These are phyloP conservation scores for Camptogramma bilineatum DNA, from an alignment of 2,888 invertebrate genomes.

Conservation along the genomic window DNA sequence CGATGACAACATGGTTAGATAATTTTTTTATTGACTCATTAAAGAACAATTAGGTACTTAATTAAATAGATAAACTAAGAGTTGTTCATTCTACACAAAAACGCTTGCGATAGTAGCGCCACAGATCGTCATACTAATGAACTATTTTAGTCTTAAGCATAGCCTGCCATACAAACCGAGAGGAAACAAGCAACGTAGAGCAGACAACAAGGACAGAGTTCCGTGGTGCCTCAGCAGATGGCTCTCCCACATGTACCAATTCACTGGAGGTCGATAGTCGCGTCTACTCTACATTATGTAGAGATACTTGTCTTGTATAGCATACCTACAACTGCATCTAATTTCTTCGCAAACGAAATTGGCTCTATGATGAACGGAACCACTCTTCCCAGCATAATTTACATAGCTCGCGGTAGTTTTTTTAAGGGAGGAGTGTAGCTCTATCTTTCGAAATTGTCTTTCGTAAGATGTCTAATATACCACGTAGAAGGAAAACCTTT, in stretches of 20 bases:
- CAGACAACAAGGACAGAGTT: slow-evolving; percentile 5
- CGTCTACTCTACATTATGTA: slow-evolving; percentile 16
- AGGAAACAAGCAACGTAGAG: slow-evolving; percentile 7
- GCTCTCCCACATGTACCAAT: slow-evolving; percentile 8
- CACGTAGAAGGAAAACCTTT: neutral
- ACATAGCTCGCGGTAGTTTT: slow-evolving; percentile 6
- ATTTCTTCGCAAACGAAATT: slow-evolving; percentile 25
- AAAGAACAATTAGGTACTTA: no score
- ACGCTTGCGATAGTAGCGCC: slow-evolving; percentile 3
- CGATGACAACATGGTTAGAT: no score
- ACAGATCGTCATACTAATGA: neutral
- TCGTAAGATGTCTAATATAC: neutral
- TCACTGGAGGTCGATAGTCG: slow-evolving; percentile 21
- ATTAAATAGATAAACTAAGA: no score
- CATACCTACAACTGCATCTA: slow-evolving; percentile 11
- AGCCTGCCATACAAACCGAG: neutral
- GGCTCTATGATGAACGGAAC: slow-evolving; percentile 25
- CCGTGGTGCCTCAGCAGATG: slow-evolving; percentile 19
- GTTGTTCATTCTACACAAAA: no score
- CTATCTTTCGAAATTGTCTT: neutral
- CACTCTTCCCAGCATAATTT: slow-evolving; percentile 22
- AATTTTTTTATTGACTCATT: no score
- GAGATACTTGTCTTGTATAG: slow-evolving; percentile 1
- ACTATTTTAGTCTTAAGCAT: neutral
- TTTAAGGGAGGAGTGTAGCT: slow-evolving; percentile 10